phyloP scores from a whole-genome alignment of 2,797 vertebrate genomes.

The Syngnathus acus region DNA sequence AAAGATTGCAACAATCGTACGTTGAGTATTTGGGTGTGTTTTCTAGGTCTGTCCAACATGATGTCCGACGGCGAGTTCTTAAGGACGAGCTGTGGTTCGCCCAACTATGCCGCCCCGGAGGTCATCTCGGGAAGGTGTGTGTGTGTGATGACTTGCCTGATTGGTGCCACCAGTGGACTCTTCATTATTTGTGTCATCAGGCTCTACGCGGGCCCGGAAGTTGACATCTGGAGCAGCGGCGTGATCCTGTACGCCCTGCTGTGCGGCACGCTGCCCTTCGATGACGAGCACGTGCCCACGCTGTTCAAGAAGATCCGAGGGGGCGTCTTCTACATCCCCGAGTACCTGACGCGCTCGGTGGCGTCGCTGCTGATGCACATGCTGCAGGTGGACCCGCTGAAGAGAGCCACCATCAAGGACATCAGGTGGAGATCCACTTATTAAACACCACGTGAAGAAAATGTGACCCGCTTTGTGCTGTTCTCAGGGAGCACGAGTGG shows the following conservation, averaged over 20 bases:
- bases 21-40: not conserved
- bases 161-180: too few relatives aligned
- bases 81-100: slow-evolving; percentile 96
- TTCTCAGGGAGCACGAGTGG: slow-evolving; percentile 86
- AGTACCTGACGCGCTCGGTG: slow-evolving; percentile 88
- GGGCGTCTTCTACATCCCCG: slow-evolving; percentile 96
- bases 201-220: slow-evolving; percentile 93
- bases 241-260: slow-evolving; percentile 96
- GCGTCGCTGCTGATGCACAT: slow-evolving; percentile 93
- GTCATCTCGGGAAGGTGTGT: slow-evolving; percentile 96
- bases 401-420: slow-evolving; percentile 96
- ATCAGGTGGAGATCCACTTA: slow-evolving; percentile 73
- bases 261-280: slow-evolving; percentile 96
- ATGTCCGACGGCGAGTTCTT: slow-evolving; percentile 99
- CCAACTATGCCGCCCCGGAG: slow-evolving; percentile 97
- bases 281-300: slow-evolving; percentile 93
- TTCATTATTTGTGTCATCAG: slow-evolving; percentile 46
- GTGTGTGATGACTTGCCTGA: not conserved
- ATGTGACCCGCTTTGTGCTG: not conserved
- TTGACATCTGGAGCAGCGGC: slow-evolving; percentile 98
- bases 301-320: slow-evolving; percentile 98
- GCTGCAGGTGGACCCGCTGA: slow-evolving; percentile 96
- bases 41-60: slow-evolving; percentile 93
- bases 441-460: too few relatives aligned
- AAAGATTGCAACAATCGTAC: not conserved